Conservation (phyloP, 2,888 invertebrate genomes). For the Anarsia innoxiella region DNA sequence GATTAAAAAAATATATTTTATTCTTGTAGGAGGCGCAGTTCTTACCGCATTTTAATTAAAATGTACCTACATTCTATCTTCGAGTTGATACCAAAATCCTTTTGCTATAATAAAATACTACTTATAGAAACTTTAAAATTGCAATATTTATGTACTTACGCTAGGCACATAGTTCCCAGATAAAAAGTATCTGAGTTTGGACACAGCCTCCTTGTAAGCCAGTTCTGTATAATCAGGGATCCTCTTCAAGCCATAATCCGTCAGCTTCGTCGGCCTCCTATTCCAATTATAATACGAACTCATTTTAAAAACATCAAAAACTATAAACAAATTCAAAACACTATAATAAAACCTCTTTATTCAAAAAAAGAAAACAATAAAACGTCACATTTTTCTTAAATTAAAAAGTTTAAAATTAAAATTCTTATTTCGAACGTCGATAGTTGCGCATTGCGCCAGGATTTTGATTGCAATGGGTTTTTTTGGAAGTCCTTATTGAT, state of each 20-base stretch:
- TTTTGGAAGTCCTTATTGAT: constrained; percentile 41
- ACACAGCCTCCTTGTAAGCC: constrained; percentile 89
- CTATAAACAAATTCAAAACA: constrained; percentile 19
- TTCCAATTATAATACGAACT: constrained; percentile 30
- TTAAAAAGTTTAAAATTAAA: constrained; percentile 23
- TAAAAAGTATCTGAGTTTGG: constrained; percentile 83
- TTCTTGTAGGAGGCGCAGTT: too few relatives aligned
- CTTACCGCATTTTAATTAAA: too few relatives aligned
- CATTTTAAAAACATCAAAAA: constrained; percentile 11
- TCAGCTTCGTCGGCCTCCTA: constrained; percentile 64
- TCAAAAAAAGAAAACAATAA: constrained; percentile 18
- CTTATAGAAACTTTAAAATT: neutral
- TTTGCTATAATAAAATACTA: too few relatives aligned
- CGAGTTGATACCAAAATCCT: too few relatives aligned
- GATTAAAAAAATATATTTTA: too few relatives aligned
- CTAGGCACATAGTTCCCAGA: constrained; percentile 84
- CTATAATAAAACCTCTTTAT: constrained; percentile 13
- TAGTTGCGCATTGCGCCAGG: constrained; percentile 55
- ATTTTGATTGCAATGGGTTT: constrained; percentile 31
- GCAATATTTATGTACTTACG: constrained; percentile 40
- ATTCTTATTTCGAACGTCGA: constrained; percentile 33
- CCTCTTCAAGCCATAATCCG: constrained; percentile 70
- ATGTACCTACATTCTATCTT: too few relatives aligned
- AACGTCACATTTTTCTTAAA: constrained; percentile 26
- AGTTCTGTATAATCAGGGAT: constrained; percentile 87